phyloP scores from a whole-genome alignment of 92 coral and sea anemone species.

The Siderastrea radians region DNA sequence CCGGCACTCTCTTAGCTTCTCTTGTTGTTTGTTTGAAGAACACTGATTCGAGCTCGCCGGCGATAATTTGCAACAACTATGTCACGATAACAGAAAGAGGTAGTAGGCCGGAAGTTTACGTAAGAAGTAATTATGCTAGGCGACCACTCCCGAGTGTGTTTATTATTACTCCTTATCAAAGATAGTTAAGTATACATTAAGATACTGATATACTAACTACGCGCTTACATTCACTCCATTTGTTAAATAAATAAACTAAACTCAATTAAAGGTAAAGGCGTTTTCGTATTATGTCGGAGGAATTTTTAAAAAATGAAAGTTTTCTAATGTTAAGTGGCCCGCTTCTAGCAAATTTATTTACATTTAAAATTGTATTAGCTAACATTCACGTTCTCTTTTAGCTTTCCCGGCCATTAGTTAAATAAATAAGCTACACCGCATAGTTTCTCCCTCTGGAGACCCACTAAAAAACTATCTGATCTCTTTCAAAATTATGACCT shows the following conservation, averaged over 20 bases:
- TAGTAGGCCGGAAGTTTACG: neutral
- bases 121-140: neutral
- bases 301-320: neutral
- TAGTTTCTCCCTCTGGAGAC: too few species aligned
- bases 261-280: neutral
- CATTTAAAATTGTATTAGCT: neutral
- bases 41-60: neutral
- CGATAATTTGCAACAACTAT: neutral
- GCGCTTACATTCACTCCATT: neutral
- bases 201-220: neutral
- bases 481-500: too few species aligned
- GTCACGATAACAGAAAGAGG: neutral
- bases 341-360: neutral
- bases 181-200: neutral
- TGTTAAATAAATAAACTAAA: constrained; percentile 6
- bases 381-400: neutral
- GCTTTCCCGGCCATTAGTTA: neutral
- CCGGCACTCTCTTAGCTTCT: neutral
- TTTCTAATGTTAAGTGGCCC: too few species aligned
- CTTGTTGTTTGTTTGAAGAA: too few species aligned
- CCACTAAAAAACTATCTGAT: too few species aligned
- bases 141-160: constrained; percentile 1
- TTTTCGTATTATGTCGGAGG: neutral
- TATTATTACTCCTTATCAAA: constrained; percentile 21
- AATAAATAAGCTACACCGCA: neutral